These are phyloP conservation scores for Hedychridium roseum DNA, from an alignment of 2,888 invertebrate species.

Conservation along the genomic window DNA sequence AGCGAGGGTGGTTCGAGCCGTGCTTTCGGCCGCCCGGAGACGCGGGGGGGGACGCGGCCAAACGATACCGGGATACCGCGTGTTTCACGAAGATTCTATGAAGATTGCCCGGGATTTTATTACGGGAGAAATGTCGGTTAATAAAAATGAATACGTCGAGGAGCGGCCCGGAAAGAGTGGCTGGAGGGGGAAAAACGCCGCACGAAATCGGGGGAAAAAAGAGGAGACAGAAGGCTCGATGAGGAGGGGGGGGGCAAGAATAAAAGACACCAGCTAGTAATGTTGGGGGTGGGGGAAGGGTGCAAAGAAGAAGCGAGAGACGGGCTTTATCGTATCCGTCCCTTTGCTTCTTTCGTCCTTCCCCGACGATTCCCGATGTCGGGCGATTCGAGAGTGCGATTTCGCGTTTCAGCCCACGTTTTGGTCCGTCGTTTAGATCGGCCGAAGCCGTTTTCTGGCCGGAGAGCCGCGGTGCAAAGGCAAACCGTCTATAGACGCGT, in stretches of 20 bases:
- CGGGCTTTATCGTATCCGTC: no score
- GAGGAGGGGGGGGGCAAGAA: neutral
- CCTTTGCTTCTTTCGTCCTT: conserved; percentile 20
- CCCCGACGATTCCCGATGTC: conserved; percentile 18
- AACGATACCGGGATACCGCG: conserved; percentile 60
- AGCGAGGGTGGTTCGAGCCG: conserved; percentile 9
- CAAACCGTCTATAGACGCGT: conserved; percentile 16
- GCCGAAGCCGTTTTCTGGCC: conserved; percentile 8
- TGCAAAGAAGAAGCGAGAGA: no score
- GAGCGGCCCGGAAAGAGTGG: conserved; percentile 20
- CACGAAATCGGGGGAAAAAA: neutral
- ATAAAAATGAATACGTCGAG: conserved; percentile 63
- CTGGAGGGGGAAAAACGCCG: conserved; percentile 14
- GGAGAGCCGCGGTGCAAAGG: conserved; percentile 1
- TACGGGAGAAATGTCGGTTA: conserved; percentile 63
- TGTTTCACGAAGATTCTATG: conserved; percentile 64
- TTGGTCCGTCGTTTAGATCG: conserved; percentile 43
- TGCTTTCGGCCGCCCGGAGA: no score
- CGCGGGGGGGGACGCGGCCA: no score
- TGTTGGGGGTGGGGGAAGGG: no score
- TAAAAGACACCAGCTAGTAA: no score
- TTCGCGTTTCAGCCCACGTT: conserved; percentile 39
- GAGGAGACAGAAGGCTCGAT: neutral
- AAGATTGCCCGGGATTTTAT: conserved; percentile 64
- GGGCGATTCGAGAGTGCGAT: conserved; percentile 53